These are phyloP conservation scores for Pomatorhinus ruficollis DNA, from an alignment of 2,113 vertebrate species.

Conservation along the genomic window DNA sequence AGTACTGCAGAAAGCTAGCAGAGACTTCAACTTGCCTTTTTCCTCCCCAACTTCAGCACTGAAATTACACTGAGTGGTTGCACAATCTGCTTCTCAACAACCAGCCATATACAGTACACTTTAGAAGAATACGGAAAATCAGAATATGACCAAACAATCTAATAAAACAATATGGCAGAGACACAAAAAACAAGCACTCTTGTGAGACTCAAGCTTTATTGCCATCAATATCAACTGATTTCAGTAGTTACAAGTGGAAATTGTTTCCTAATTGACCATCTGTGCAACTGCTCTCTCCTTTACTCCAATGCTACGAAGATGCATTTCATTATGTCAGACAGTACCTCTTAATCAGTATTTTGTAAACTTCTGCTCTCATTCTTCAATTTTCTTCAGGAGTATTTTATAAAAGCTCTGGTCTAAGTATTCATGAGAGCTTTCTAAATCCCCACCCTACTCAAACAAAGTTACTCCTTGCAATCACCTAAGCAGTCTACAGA, in stretches of 20 bases:
- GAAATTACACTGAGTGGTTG: not conserved
- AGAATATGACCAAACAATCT: not conserved
- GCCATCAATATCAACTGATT: constrained; percentile 22
- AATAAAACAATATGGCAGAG: not conserved
- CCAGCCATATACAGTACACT: not conserved
- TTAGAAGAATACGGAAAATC: not conserved
- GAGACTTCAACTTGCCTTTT: not conserved
- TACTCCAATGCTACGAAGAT: not conserved
- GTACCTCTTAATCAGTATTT: not conserved
- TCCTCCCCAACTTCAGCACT: not conserved
- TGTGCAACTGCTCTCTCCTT: not conserved
- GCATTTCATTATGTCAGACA: not conserved
- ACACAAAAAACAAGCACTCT: not conserved
- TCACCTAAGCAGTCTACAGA: not conserved
- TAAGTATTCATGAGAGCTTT: not conserved
- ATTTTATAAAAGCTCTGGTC: not conserved
- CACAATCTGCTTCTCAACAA: not conserved
- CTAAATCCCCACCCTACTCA: not conserved
- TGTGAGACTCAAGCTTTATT: constrained; percentile 3
- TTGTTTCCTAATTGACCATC: constrained; percentile 48
- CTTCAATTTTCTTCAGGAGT: not conserved
- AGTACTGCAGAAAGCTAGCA: not conserved
- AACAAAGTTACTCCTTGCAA: not conserved
- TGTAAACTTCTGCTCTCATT: not conserved
- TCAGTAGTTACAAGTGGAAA: constrained; percentile 49